These are phyloP conservation scores for Lepeophtheirus salmonis DNA, from an alignment of 1,140 invertebrate species.

Conservation along the genomic window DNA sequence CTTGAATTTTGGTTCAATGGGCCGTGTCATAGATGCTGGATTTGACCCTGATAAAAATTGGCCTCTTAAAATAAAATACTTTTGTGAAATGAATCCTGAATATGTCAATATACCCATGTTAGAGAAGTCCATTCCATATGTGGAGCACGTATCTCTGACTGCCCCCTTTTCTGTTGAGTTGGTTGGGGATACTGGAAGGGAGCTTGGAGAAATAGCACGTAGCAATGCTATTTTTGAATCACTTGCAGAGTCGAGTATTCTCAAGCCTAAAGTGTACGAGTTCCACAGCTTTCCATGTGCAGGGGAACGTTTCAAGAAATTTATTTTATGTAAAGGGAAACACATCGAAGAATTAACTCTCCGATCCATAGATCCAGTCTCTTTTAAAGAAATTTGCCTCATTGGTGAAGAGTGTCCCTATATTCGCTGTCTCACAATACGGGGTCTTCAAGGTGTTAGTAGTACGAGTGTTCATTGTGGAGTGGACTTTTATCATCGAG, in stretches of 20 bases:
- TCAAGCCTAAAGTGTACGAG: background rate
- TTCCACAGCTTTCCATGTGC: background rate
- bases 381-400: background rate
- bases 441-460: background rate
- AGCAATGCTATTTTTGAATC: background rate
- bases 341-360: background rate
- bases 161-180: background rate
- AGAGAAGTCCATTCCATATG: background rate
- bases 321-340: background rate
- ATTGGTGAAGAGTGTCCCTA: background rate
- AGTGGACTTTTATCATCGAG: background rate
- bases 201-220: background rate
- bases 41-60: background rate
- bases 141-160: slow-evolving; percentile 2
- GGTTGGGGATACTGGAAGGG: background rate
- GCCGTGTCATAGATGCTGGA: slow-evolving; percentile 1
- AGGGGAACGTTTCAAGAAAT: background rate
- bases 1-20: slow-evolving; percentile 6
- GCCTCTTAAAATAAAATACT: slow-evolving; percentile 1
- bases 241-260: background rate
- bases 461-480: background rate
- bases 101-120: background rate
- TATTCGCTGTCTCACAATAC: background rate
- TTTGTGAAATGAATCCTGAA: slow-evolving; percentile 4
- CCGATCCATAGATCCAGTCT: background rate